Evolutionary conservation across 2,113 vertebrate species (phyloP), one percentile per base, ranked within the genome.

Genomic region (Epinephelus lanceolatus): DNA sequence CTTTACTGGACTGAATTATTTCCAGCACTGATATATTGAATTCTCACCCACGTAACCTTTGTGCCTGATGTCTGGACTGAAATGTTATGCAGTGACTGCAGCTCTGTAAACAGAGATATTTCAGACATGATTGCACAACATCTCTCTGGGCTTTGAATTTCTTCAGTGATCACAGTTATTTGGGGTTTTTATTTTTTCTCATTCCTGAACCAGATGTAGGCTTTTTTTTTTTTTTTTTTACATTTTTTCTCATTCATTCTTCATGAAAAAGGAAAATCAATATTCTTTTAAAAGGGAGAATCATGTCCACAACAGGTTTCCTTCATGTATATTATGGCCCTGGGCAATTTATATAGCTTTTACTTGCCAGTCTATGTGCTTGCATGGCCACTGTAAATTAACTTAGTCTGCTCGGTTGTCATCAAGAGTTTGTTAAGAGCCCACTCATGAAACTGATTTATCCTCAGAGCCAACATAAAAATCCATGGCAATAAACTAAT

Each of bases 371-470:
- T 56, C 65, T 59, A 37, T 53, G 30, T 61, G 57, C 80, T 45
- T 61, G 57, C 57, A 45, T 72, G 30, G 60, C 40, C 23, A 17
- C 77, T 77, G 69, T 74, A 69, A 84, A 89, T 84, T 49, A 66
- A 78, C 40, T 81, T 61, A 75, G 65, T 53, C 45, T 51, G 62
- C 33, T 81, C 17, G 8, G 53, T 71, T 86, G 80, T 86, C 75
- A 88, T 76, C 66, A 78, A 62, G 59, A 80, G 56, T 76, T 72
- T 72, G 57, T 85, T 71, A 73, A 75, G 71, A 70, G 68, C 33
- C 25, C 23, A 76, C 47, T 30, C 72, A 23, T 74, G 47, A 73
- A 86, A 57, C 74, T 75, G 40, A 86, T 82, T 83, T 77, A 82
- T 91, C 11, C 62, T 71, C 42, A 37, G 53, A 55, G 42, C 49